Evolutionary conservation across 1,140 invertebrate genomes (phyloP).

Genomic region (Habropoda laboriosa): DNA sequence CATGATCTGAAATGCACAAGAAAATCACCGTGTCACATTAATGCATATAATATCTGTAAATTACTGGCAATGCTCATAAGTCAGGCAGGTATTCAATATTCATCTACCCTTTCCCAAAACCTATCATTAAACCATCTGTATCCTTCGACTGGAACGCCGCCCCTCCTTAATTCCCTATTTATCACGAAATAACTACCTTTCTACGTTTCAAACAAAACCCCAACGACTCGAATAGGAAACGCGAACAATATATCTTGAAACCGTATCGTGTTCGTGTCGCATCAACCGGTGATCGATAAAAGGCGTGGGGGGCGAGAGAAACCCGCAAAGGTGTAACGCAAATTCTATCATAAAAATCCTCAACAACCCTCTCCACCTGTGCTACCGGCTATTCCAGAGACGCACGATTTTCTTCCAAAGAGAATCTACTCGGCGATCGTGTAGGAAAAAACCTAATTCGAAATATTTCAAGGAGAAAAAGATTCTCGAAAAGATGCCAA

Average conservation of each 20-base stretch:
- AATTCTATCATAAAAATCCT: slow-evolving; percentile 44
- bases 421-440: background rate
- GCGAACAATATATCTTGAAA: slow-evolving; percentile 15
- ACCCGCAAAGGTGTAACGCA: slow-evolving; percentile 34
- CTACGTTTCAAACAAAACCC: background rate
- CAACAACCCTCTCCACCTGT: background rate
- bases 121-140: too few species aligned
- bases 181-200: background rate
- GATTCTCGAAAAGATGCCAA: background rate
- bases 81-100: background rate
- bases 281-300: slow-evolving; percentile 40
- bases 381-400: background rate
- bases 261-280: slow-evolving; percentile 23
- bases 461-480: background rate
- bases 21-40: background rate
- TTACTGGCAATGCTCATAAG: background rate
- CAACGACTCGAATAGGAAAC: background rate
- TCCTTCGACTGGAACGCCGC: too few species aligned
- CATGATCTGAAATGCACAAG: slow-evolving; percentile 85
- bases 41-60: background rate
- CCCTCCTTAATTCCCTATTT: background rate
- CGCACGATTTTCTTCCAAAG: background rate
- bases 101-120: slow-evolving; percentile 1
- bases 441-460: background rate
- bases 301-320: slow-evolving; percentile 27